Evolutionary conservation across 1,140 invertebrate genomes (phyloP).

Genomic region (Pollicipes pollicipes): DNA sequence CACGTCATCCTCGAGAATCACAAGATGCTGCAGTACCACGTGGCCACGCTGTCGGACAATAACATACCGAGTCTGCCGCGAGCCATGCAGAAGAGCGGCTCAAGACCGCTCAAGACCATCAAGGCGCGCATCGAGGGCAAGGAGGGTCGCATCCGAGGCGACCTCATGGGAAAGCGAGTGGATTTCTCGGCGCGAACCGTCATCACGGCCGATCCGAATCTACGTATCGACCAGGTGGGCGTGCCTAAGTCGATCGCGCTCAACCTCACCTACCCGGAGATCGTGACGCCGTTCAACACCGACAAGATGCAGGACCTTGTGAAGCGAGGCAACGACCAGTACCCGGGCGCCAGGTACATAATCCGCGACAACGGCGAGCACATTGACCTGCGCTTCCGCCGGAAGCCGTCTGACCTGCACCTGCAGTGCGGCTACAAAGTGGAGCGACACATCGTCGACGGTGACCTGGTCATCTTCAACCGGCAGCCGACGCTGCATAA

Average conservation of each 20-base stretch:
- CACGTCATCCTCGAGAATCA: slow-evolving; percentile 94
- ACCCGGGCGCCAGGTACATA: slow-evolving; percentile 98
- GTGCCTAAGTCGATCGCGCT: slow-evolving; percentile 96
- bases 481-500: slow-evolving; percentile 98
- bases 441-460: slow-evolving; percentile 92
- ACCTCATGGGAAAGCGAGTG: slow-evolving; percentile 99
- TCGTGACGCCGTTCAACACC: slow-evolving; percentile 98
- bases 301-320: slow-evolving; percentile 95
- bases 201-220: slow-evolving; percentile 97
- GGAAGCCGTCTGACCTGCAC: slow-evolving; percentile 94
- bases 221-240: slow-evolving; percentile 95
- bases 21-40: slow-evolving; percentile 96
- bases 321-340: slow-evolving; percentile 85
- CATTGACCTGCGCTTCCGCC: slow-evolving; percentile 95
- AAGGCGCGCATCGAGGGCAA: slow-evolving; percentile 65
- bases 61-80: slow-evolving; percentile 93
- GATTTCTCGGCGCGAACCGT: slow-evolving; percentile 99
- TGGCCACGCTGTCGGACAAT: slow-evolving; percentile 94
- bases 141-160: slow-evolving; percentile 94
- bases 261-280: slow-evolving; percentile 97
- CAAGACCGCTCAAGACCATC: slow-evolving; percentile 93
- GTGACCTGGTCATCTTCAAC: slow-evolving; percentile 98
- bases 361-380: slow-evolving; percentile 95
- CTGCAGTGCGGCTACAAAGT: slow-evolving; percentile 95
- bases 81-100: slow-evolving; percentile 97